Conservation (phyloP, 2,888 invertebrate genomes). For the Rhingia rostrata region DNA sequence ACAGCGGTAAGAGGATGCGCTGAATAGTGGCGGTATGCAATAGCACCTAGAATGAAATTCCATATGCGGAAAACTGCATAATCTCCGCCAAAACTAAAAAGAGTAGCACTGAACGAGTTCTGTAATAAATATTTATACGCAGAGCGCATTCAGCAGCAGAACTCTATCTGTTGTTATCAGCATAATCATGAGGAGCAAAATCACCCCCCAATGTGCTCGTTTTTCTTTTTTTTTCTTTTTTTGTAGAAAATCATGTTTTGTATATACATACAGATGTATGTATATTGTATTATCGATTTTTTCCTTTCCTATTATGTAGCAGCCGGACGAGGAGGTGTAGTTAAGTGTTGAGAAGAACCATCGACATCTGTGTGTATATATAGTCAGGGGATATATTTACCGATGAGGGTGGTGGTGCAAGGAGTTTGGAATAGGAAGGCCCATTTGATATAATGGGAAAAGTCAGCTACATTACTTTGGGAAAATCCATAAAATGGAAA, state of each 20-base stretch:
- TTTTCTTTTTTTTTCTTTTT: constrained; percentile 2
- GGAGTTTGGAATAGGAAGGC: constrained; percentile 21
- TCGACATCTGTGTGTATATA: constrained; percentile 56
- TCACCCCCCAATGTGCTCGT: constrained; percentile 50
- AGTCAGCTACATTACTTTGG: constrained; percentile 71
- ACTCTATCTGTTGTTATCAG: constrained; percentile 64
- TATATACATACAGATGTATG: constrained; percentile 9
- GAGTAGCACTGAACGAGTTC: constrained; percentile 34
- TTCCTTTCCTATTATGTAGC: constrained; percentile 50
- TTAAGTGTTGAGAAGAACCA: constrained; percentile 62
- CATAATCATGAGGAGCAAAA: constrained; percentile 53
- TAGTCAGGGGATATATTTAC: constrained; percentile 36
- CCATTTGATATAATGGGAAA: constrained; percentile 69
- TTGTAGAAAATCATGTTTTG: neutral
- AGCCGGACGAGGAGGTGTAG: constrained; percentile 33
- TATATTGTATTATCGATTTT: constrained; percentile 67
- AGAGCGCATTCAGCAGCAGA: constrained; percentile 52
- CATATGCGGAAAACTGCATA: constrained; percentile 54
- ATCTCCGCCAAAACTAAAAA: constrained; percentile 1
- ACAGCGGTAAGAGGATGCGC: constrained; percentile 48
- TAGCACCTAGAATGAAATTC: constrained; percentile 50
- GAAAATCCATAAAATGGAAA: constrained; percentile 71
- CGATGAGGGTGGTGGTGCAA: constrained; percentile 16
- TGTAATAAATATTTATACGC: constrained; percentile 57
- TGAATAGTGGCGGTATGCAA: constrained; percentile 11